Conservation (phyloP, 2,888 invertebrate genomes). For the Tipula lateralis region DNA sequence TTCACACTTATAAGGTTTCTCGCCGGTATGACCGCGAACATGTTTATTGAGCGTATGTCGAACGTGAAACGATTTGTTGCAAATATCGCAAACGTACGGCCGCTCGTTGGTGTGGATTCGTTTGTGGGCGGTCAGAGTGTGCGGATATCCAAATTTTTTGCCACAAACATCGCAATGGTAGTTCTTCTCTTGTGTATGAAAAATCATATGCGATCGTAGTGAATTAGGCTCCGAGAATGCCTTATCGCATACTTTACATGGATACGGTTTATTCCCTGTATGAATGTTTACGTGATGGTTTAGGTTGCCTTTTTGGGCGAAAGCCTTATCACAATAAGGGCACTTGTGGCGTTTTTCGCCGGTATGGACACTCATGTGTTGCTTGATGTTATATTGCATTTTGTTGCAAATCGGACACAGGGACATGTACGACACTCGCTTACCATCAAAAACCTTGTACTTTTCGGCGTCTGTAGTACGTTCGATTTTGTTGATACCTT, state of each 20-base stretch:
- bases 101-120: conserved; percentile 28
- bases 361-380: conserved; percentile 35
- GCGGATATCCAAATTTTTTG: conserved; percentile 34
- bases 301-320: conserved; percentile 33
- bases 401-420: conserved; percentile 33
- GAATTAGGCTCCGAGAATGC: conserved; percentile 34
- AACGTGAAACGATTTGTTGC: conserved; percentile 25
- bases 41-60: background rate
- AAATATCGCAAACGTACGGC: background rate
- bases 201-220: conserved; percentile 34
- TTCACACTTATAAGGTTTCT: conserved; percentile 33
- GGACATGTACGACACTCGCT: conserved; percentile 31
- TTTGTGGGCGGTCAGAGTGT: conserved; percentile 32
- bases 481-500: background rate
- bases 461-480: background rate
- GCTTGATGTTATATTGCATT: conserved; percentile 34
- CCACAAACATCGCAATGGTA: conserved; percentile 35
- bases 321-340: conserved; percentile 32
- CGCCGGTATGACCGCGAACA: conserved; percentile 34
- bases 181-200: conserved; percentile 33
- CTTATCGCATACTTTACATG: conserved; percentile 33
- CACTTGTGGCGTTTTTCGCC: conserved; percentile 33
- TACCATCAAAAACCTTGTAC: conserved; percentile 28
- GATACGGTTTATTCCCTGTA: conserved; percentile 35
- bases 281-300: conserved; percentile 35